Evolutionary conservation across 1,140 invertebrate species (phyloP), one percentile per base, ranked within the genome.

Genomic region (Macrostomum lignano): DNA sequence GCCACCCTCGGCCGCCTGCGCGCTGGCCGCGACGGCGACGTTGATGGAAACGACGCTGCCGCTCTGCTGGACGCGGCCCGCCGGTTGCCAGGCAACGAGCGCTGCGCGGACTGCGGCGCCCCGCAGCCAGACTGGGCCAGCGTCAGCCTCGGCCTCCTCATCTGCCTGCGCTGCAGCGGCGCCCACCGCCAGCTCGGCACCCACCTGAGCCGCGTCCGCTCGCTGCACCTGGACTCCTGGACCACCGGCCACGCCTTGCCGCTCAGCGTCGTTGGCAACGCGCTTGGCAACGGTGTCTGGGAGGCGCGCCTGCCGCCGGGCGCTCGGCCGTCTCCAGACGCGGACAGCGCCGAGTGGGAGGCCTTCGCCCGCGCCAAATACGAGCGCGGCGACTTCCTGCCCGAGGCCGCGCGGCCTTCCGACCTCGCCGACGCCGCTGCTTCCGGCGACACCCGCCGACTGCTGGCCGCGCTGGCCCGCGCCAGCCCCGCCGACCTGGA

Each of bases 151-250:
- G 88, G 88, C 34, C 72, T 82, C 25, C 55, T 93, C 33, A 74
- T 96, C 60, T 96, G 86, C 56, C 94, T 96, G 38, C 81, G 93
- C 57, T 96, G 88, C 57, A 91, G 81, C 3, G 88, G 88, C 10
- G 73, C 94, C 38, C 88, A 96, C 54, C 65, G 88, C 38, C 91
- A 94, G 56, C 63, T 96, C 21, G 88, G 88, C 25, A 82, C 82
- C 15, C 86, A 94, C 53, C 75, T 94, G 51, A 86, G 79, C 0
- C 69, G 77, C 58, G 82, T 94, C 33, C 64, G 79, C 29, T 94
- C 84, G 0, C 59, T 96, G 29, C 77, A 86, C 48, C 60, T 96
- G 22, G 34, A 37, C 40, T 45, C 42, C 64, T 65, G 26, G 56
- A 84, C 76, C 17, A 65, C 74, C 40, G 74, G 79, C 37, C 73